Percentiles rank a stretch among this genome's conserved stretches.
These are phyloP conservation scores for Platichthys stellatus DNA, from an alignment of 2,113 vertebrate species.

Conservation along the genomic window DNA sequence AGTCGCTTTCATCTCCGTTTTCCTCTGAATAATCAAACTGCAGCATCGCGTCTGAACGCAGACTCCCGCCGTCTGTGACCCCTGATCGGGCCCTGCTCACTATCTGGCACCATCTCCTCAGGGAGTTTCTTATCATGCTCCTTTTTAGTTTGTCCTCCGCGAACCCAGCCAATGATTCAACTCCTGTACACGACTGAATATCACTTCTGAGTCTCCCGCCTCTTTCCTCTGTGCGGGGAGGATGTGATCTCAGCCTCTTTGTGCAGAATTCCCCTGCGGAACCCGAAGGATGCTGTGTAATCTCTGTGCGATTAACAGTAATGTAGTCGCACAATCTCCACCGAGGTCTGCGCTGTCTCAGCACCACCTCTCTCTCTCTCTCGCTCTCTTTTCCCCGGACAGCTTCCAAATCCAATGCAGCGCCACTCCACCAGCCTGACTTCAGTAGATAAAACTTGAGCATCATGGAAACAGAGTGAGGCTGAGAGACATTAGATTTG, in stretches of 20 bases:
- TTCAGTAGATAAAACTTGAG: slow-evolving; percentile 39
- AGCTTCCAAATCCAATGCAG: slow-evolving; percentile 41
- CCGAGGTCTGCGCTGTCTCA: neutral
- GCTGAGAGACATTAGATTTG: neutral
- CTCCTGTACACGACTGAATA: neutral
- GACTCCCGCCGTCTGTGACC: slow-evolving; percentile 12
- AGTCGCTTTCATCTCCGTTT: slow-evolving; percentile 35
- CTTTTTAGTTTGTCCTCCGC: slow-evolving; percentile 35
- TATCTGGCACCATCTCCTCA: slow-evolving; percentile 26
- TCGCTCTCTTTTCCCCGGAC: slow-evolving; percentile 25
- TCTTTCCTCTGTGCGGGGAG: slow-evolving; percentile 25
- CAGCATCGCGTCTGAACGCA: slow-evolving; percentile 23
- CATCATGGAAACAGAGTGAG: slow-evolving; percentile 56
- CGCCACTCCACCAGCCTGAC: slow-evolving; percentile 17
- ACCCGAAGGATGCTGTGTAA: slow-evolving; percentile 64
- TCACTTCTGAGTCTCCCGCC: slow-evolving; percentile 16
- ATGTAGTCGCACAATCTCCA: slow-evolving; percentile 41
- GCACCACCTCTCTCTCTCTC: neutral
- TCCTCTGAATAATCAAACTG: slow-evolving; percentile 34
- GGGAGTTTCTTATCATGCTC: slow-evolving; percentile 28
- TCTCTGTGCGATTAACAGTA: slow-evolving; percentile 65
- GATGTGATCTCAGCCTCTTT: slow-evolving; percentile 56
- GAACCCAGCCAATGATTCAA: slow-evolving; percentile 8
- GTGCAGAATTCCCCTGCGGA: slow-evolving; percentile 49
- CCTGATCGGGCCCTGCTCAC: neutral